Percentiles rank a stretch among this genome's conserved stretches.
phyloP scores from a whole-genome alignment of 2,888 invertebrate genomes.

The Frankliniella fusca region DNA sequence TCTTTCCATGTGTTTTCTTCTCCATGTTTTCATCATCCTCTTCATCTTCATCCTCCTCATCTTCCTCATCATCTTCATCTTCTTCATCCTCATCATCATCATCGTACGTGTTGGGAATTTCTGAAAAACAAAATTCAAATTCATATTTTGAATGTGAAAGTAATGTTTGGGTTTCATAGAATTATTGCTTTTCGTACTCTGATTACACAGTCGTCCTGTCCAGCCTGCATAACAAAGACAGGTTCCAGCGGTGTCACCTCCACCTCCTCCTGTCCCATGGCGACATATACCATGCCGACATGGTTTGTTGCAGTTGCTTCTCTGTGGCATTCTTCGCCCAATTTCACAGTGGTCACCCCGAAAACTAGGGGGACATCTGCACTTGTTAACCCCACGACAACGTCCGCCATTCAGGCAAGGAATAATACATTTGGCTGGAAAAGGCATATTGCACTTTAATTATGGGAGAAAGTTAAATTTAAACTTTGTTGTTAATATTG shows the following conservation, averaged over 20 bases:
- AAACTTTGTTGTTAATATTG: conserved; percentile 11
- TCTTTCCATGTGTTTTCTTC: conserved; percentile 19
- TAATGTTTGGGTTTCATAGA: conserved; percentile 68
- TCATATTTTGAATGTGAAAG: not conserved
- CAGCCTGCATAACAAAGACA: conserved; percentile 80
- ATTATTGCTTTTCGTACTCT: conserved; percentile 50
- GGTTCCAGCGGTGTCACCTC: conserved; percentile 52
- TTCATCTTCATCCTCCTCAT: conserved; percentile 25
- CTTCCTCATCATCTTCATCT: conserved; percentile 7
- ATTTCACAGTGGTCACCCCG: conserved; percentile 90
- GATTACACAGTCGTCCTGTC: conserved; percentile 76
- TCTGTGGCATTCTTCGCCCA: conserved; percentile 61
- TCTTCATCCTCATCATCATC: not conserved
- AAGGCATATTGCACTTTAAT: conserved; percentile 29
- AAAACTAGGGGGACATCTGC: conserved; percentile 79
- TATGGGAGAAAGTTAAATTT: no score
- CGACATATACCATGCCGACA: conserved; percentile 76
- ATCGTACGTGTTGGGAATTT: not conserved
- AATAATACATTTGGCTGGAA: conserved; percentile 77
- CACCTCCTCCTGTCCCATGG: conserved; percentile 40
- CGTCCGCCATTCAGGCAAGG: conserved; percentile 88
- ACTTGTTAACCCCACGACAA: conserved; percentile 84
- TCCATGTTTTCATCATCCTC: conserved; percentile 25
- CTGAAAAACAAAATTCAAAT: not conserved
- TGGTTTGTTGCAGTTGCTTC: conserved; percentile 67